Evolutionary conservation across 2,113 vertebrate genomes (phyloP), one percentile per base, ranked within the genome.

Genomic region (Bujurquina vittata): DNA sequence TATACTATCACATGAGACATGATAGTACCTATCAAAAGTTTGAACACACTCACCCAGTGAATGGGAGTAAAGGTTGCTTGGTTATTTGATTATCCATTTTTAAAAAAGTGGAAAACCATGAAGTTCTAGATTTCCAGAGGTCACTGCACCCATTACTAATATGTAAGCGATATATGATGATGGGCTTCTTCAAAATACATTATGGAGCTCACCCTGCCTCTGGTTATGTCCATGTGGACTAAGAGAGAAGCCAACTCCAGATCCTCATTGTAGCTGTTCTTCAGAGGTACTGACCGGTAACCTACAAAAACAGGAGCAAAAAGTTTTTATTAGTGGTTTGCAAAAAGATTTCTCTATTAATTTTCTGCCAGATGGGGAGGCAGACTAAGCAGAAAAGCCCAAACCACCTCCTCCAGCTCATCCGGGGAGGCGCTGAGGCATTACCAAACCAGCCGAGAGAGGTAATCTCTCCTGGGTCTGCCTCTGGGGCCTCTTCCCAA

Each of bases 261-360:
- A 82, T 97, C 98, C 92, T 99, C 98, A 0, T 96, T 99, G 95
- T 97, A 99, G 96, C 98, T 99, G 95, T 99, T 99, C 94, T 98
- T 99, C 92, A 99, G 91, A 55, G 98, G 98, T 62, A 99, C 97
- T 0, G 98, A 97, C 88, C 98, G 95, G 88, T 97, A 99, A 43
- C 98, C 98, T 99, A 10, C 62, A n/a, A 79, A 77, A 2, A 84
- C 15, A 46, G 9, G 79, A 29, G 73, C 12, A 52, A 15, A 18
- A 46, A 17, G 6, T 20, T 35, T 77, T 5, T 5, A 37, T 46
- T 43, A 76, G 22, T 69, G 65, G 23, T 69, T 37, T 29, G 43
- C 15, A 69, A 29, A 69, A 69, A 1, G 23, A 69, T 29, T 40
- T 22, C 18, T 67, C 40, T 4, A 67, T 49, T 15, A 40, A 67